phyloP scores from a whole-genome alignment of 2,113 vertebrate genomes.

The Egretta garzetta region DNA sequence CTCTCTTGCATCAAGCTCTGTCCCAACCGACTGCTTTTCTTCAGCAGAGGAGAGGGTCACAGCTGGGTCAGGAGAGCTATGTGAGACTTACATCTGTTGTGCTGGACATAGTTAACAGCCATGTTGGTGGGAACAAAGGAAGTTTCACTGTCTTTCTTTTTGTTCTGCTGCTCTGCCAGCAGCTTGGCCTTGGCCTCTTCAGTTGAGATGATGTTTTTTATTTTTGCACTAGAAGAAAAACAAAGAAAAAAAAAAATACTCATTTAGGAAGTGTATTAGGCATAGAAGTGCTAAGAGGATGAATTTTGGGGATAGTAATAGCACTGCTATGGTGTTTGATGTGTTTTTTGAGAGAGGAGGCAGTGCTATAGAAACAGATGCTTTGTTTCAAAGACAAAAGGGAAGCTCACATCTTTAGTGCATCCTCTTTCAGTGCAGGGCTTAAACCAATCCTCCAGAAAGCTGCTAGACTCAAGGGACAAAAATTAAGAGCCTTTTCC shows the following conservation, averaged over 20 bases:
- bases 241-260: background rate
- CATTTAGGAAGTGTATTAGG: background rate
- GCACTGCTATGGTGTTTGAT: background rate
- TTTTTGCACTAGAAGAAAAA: conserved; percentile 85
- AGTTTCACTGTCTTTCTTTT: conserved; percentile 94
- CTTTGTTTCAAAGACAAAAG: background rate
- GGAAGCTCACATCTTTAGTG: background rate
- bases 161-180: conserved; percentile 94
- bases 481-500: background rate
- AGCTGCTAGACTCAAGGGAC: background rate
- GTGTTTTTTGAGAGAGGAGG: background rate
- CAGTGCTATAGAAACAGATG: background rate
- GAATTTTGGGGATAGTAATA: background rate
- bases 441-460: background rate
- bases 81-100: conserved; percentile 90
- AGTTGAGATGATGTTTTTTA: conserved; percentile 96
- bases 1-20: background rate
- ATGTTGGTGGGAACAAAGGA: conserved; percentile 98
- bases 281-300: background rate
- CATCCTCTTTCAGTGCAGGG: background rate
- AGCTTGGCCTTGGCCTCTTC: conserved; percentile 96
- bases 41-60: background rate
- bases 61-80: background rate
- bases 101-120: conserved; percentile 97
- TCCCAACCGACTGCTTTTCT: background rate